Evolutionary conservation across 2,797 vertebrate genomes (phyloP).

Genomic region (Knipowitschia caucasica): DNA sequence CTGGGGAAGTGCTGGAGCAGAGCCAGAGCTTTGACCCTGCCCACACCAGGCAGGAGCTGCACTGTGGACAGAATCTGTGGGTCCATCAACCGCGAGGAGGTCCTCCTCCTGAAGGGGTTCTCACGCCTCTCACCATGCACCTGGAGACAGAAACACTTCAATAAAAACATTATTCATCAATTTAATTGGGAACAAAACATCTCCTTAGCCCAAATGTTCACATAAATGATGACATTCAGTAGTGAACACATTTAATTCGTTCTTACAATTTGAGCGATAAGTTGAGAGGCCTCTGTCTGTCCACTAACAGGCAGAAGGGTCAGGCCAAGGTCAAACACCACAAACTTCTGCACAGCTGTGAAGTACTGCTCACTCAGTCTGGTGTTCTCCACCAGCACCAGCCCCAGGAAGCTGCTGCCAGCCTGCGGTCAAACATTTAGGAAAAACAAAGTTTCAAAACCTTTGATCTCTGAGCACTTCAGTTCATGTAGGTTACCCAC

Average conservation of each 20-base stretch:
- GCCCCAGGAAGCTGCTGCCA: constrained; percentile 69
- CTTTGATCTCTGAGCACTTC: background rate
- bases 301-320: constrained; percentile 81
- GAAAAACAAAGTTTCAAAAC: background rate
- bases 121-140: constrained; percentile 80
- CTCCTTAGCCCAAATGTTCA: background rate
- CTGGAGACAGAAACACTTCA: constrained; percentile 53
- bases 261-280: constrained; percentile 85
- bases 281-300: constrained; percentile 83
- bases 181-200: background rate
- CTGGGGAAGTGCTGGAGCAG: constrained; percentile 81
- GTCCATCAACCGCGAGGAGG: constrained; percentile 58
- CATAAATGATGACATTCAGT: background rate
- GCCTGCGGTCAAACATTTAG: constrained; percentile 60
- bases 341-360: constrained; percentile 81
- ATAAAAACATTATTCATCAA: background rate
- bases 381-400: constrained; percentile 86
- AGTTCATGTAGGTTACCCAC: constrained; percentile 66
- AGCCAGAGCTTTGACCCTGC: constrained; percentile 81
- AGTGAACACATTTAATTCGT: background rate
- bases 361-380: constrained; percentile 85
- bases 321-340: constrained; percentile 87
- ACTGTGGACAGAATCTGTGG: constrained; percentile 68
- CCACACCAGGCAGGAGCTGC: constrained; percentile 85
- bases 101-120: constrained; percentile 78